Evolutionary conservation across 2,888 invertebrate genomes (phyloP), one percentile per base, ranked within the genome.

Genomic region (Patella ulyssiponensis): DNA sequence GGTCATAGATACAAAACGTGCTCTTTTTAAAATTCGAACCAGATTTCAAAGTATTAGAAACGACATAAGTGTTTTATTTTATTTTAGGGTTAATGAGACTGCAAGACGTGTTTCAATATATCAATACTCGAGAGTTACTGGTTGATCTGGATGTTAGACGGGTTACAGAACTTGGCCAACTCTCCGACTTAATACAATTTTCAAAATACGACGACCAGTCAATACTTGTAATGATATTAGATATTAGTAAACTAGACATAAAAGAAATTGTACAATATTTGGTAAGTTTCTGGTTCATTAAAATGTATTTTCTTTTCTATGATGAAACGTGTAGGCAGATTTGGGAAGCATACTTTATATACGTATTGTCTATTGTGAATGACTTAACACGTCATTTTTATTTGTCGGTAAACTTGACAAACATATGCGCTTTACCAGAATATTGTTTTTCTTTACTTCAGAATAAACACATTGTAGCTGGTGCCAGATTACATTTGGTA

Each of bases 91-190:
- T 88, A 33, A 82, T 88, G 73, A 82, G 88, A n/a, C 80, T 88
- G 1, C 88, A 88, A 70, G 86, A 88, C 74, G 71, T 88, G 71
- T 86, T 87, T 74, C 87, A 87, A 73, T 85, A 82, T 17, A 81
- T 88, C 15, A 87, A 87, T 77, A 78, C 79, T 17, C 77, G 84
- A 44, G 84, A 85, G 64, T 74, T 82, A 15, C 74, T 81, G 17
- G 74, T 88, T 15, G 86, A 87, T 71, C 84, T 88, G 4, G 84
- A 85, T 72, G 87, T 88, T 11, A 85, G 87, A 73, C 75, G 87
- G 64, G 87, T 88, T 1, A 70, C 78, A 1, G 81, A 86, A 69
- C 79, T 82, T 0, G 54, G 74, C 3, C 83, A 83, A 15, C 86
- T 86, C 73, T 82, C 79, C 44, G 74, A 78, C 5, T 83, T 82